Percentiles rank a stretch among this genome's conserved stretches.
Evolutionary conservation across 1,140 invertebrate genomes (phyloP).

Genomic region (Zaprionus inermis): DNA sequence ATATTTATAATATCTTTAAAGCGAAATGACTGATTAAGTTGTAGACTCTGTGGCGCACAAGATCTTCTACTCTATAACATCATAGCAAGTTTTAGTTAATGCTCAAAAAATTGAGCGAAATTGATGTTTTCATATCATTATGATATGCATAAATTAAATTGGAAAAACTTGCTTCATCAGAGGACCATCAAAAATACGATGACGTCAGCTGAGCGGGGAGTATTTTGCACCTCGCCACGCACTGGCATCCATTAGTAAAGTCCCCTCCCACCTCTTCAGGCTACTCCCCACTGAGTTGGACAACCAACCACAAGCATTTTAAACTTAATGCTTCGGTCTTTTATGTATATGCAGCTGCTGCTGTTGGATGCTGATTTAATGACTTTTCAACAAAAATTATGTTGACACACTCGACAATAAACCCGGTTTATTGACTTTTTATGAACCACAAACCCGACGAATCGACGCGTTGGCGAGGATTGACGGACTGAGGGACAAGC

Average conservation of each 20-base stretch:
- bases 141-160: slow-evolving; percentile 12
- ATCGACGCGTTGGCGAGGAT: background rate
- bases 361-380: slow-evolving; percentile 58
- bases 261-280: background rate
- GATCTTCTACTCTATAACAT: background rate
- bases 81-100: background rate
- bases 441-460: slow-evolving; percentile 66
- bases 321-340: slow-evolving; percentile 14
- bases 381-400: slow-evolving; percentile 74
- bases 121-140: slow-evolving; percentile 6
- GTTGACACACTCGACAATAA: slow-evolving; percentile 73
- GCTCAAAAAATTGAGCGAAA: background rate
- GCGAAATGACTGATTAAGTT: background rate
- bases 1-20: background rate
- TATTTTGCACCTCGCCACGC: slow-evolving; percentile 21
- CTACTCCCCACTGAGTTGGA: background rate
- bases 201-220: slow-evolving; percentile 14
- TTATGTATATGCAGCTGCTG: slow-evolving; percentile 15
- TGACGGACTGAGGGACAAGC: slow-evolving; percentile 16
- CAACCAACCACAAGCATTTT: slow-evolving; percentile 13
- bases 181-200: slow-evolving; percentile 1
- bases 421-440: slow-evolving; percentile 78
- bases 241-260: slow-evolving; percentile 22
- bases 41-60: background rate
- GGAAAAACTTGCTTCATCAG: slow-evolving; percentile 11